These are phyloP conservation scores for Stenchaetothrips biformis DNA, from an alignment of 2,888 invertebrate genomes.

Conservation along the genomic window DNA sequence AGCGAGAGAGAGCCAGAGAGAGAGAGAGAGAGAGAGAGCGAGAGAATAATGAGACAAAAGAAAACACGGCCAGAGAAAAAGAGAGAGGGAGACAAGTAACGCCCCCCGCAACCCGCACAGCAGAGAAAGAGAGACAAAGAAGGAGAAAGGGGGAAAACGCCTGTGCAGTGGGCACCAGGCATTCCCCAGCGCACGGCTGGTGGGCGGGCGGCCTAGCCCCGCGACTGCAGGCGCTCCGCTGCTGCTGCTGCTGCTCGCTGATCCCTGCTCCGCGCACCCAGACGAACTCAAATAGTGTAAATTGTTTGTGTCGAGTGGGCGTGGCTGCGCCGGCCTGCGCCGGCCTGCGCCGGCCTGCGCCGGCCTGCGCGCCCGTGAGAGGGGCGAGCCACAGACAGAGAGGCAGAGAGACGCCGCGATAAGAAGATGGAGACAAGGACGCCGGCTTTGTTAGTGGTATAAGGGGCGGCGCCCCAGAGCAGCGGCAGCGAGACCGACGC, in stretches of 20 bases:
- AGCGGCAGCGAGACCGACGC: not conserved
- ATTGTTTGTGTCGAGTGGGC: too few relatives aligned
- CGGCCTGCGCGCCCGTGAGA: not conserved
- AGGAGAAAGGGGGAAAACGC: not conserved
- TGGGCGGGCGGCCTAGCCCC: too few relatives aligned
- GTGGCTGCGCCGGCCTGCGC: too few relatives aligned
- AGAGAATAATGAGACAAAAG: not conserved
- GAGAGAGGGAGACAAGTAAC: too few relatives aligned
- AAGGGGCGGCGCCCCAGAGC: not conserved
- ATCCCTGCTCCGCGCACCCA: too few relatives aligned
- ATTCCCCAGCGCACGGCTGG: too few relatives aligned
- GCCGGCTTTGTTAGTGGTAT: not conserved
- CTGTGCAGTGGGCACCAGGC: too few relatives aligned
- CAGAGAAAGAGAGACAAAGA: not conserved
- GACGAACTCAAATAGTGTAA: too few relatives aligned
- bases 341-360: too few relatives aligned
- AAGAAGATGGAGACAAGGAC: not conserved
- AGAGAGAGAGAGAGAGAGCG: not conserved
- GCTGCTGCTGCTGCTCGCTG: too few relatives aligned
- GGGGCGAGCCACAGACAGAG: not conserved
- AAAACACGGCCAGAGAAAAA: too few relatives aligned
- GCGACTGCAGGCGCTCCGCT: too few relatives aligned
- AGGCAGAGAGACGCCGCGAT: not conserved
- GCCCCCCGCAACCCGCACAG: not conserved
- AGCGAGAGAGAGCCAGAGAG: not conserved